Percentiles rank a stretch among this genome's conserved stretches.
These are phyloP conservation scores for Dorcus parallelipipedus DNA, from an alignment of 2,888 invertebrate species.

Conservation along the genomic window DNA sequence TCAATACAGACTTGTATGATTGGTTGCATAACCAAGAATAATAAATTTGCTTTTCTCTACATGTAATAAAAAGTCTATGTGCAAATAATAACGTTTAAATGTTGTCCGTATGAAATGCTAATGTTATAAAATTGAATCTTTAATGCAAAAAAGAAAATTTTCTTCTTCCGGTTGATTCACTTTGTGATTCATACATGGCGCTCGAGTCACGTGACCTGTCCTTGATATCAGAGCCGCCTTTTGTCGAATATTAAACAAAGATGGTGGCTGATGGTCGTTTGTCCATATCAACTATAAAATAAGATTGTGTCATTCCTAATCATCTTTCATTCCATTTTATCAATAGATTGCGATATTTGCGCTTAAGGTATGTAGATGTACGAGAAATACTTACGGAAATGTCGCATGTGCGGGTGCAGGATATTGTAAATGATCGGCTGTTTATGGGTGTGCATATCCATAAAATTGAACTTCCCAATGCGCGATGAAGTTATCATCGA, in stretches of 20 bases:
- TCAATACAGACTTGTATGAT: too few relatives aligned
- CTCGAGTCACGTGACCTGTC: conserved; percentile 20
- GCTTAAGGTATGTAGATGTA: conserved; percentile 19
- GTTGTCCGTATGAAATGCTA: too few relatives aligned
- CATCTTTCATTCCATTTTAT: conserved; percentile 16
- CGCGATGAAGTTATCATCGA: conserved; percentile 19
- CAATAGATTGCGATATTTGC: conserved; percentile 8
- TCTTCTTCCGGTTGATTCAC: not conserved
- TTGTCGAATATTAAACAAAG: conserved; percentile 38
- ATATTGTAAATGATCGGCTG: conserved; percentile 36
- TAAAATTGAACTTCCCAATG: conserved; percentile 12
- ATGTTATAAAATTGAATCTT: too few relatives aligned
- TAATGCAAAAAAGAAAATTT: too few relatives aligned
- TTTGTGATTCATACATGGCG: conserved; percentile 31
- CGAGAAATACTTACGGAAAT: not conserved
- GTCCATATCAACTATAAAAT: conserved; percentile 14
- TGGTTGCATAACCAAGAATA: too few relatives aligned
- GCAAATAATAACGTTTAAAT: too few relatives aligned
- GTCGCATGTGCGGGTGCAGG: not conserved
- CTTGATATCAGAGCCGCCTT: conserved; percentile 32
- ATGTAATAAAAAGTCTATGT: too few relatives aligned
- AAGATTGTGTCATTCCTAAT: conserved; percentile 19
- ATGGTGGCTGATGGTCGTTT: conserved; percentile 39
- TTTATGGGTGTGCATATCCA: conserved; percentile 38
- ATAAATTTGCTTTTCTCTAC: too few relatives aligned